Conservation (phyloP, 2,113 vertebrate species). For the Eudyptes chrysolophus region DNA sequence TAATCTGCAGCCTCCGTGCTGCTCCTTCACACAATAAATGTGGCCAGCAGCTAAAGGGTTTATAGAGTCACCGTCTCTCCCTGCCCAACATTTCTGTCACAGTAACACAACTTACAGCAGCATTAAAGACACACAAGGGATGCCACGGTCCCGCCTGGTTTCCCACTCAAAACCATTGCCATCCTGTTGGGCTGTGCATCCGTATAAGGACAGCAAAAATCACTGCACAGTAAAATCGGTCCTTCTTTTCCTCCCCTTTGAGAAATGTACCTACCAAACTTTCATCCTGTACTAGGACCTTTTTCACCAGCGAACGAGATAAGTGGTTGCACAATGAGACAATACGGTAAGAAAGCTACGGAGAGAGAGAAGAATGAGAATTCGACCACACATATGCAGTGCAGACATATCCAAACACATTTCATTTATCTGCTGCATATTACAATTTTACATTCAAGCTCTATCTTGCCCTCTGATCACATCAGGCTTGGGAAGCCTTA, state of each 20-base stretch:
- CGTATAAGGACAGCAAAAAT: not conserved
- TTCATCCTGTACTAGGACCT: slow-evolving; percentile 65
- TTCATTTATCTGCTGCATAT: not conserved
- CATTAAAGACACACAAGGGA: not conserved
- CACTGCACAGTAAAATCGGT: not conserved
- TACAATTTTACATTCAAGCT: not conserved
- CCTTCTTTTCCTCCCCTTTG: not conserved
- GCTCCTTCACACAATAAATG: not conserved
- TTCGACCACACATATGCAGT: not conserved
- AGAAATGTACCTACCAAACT: slow-evolving; percentile 72
- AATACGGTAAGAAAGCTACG: slow-evolving; percentile 88
- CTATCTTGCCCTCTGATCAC: not conserved
- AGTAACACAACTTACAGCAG: not conserved
- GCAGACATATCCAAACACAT: not conserved
- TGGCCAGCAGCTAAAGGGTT: not conserved
- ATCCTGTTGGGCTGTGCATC: not conserved
- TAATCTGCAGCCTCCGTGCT: not conserved
- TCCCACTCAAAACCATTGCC: not conserved
- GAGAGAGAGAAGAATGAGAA: not conserved
- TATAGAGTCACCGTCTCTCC: not conserved
- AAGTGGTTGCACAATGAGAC: slow-evolving; percentile 93
- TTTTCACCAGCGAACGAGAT: slow-evolving; percentile 86
- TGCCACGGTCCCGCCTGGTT: accelerated
- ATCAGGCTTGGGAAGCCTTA: not conserved
- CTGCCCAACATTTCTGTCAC: not conserved